These are phyloP conservation scores for Drusus annulatus DNA, from an alignment of 1,140 invertebrate genomes.

Conservation along the genomic window DNA sequence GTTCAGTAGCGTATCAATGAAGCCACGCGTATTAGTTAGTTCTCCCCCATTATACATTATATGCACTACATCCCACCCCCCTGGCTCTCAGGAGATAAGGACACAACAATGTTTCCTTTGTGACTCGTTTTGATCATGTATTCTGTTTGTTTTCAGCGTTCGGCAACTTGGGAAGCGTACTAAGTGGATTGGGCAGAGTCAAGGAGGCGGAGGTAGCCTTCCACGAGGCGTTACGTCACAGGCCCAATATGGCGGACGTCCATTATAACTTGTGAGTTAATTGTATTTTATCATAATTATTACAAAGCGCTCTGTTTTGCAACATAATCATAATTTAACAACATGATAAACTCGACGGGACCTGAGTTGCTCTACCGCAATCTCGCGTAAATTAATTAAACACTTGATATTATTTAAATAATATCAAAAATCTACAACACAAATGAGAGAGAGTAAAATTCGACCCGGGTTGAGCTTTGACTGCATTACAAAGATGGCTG, in stretches of 20 bases:
- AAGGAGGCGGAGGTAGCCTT: conserved; percentile 91
- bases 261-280: conserved; percentile 97
- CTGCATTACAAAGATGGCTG: too few species aligned
- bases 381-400: too few species aligned
- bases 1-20: too few species aligned
- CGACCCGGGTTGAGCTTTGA: too few species aligned
- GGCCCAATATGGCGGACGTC: conserved; percentile 96
- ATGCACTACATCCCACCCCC: neutral
- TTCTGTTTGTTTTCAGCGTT: conserved; percentile 81
- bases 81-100: neutral
- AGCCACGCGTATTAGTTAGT: too few species aligned
- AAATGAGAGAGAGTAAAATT: too few species aligned
- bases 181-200: conserved; percentile 87
- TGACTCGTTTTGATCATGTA: conserved; percentile 38
- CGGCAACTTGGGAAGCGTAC: conserved; percentile 92
- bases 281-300: neutral
- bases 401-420: too few species aligned
- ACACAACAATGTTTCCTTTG: conserved; percentile 33
- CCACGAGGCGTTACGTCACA: conserved; percentile 86
- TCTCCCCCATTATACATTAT: neutral
- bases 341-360: too few species aligned
- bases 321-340: too few species aligned
- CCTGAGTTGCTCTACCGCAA: too few species aligned
- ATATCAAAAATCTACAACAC: too few species aligned
- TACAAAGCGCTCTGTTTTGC: too few species aligned